Percentiles rank a stretch among this genome's conserved stretches.
Conservation (phyloP, 2,888 invertebrate genomes). For the Tortricodes alternella region DNA sequence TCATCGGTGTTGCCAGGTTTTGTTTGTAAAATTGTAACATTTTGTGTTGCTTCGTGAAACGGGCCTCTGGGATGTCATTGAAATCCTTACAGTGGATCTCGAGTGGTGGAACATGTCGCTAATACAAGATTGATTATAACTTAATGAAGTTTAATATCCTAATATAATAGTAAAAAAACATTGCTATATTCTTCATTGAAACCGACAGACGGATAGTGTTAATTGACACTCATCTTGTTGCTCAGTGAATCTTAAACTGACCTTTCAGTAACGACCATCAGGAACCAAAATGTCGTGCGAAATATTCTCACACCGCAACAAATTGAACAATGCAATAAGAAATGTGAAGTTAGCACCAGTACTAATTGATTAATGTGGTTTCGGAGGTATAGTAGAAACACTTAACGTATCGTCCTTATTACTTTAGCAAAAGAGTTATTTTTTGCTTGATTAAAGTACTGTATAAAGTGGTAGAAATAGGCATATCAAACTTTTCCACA, state of each 20-base stretch:
- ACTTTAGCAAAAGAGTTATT: too few species aligned
- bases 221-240: not conserved
- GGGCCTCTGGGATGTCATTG: too few species aligned
- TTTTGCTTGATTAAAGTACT: too few species aligned
- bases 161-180: not conserved
- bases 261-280: constrained; percentile 9
- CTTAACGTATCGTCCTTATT: too few species aligned
- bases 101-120: too few species aligned
- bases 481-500: constrained; percentile 4
- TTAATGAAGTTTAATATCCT: not conserved
- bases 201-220: not conserved
- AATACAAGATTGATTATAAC: too few species aligned
- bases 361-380: constrained; percentile 59
- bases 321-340: constrained; percentile 44
- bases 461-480: too few species aligned
- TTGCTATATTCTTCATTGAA: not conserved
- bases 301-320: constrained; percentile 34
- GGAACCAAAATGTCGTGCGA: not conserved
- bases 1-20: too few species aligned
- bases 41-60: too few species aligned
- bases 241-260: constrained; percentile 5
- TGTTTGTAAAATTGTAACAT: too few species aligned
- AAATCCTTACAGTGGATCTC: too few species aligned
- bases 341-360: constrained; percentile 39
- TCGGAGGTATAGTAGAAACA: constrained; percentile 44